Conservation (phyloP, 2,797 vertebrate species). For the Propithecus perrieri region DNA sequence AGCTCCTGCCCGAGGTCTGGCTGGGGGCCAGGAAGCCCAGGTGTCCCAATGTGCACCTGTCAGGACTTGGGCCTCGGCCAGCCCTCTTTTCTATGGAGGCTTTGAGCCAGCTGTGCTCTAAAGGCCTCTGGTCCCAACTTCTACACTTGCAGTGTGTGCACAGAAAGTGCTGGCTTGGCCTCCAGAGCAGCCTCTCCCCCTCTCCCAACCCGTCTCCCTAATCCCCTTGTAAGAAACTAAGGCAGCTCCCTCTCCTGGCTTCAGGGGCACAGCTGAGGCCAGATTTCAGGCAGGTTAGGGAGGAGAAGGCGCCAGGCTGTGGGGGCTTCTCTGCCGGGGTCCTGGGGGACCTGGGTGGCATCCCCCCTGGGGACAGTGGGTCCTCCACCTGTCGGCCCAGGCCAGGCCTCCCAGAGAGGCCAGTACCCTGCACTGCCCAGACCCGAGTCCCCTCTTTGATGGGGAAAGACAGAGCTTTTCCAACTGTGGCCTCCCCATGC, state of each 20-base stretch:
- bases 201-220: neutral
- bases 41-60: rapidly evolving
- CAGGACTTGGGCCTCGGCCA: neutral
- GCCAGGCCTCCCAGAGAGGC: neutral
- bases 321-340: neutral
- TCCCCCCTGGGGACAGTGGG: neutral
- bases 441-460: rapidly evolving
- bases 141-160: neutral
- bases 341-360: neutral
- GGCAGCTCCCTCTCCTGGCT: neutral
- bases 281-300: neutral
- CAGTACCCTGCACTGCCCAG: neutral
- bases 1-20: neutral
- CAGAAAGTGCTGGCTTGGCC: too few relatives aligned
- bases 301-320: neutral
- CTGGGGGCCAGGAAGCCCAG: neutral
- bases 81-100: neutral
- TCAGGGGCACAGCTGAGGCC: neutral
- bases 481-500: neutral
- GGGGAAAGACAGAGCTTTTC: too few relatives aligned
- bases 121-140: neutral
- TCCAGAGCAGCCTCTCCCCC: too few relatives aligned
- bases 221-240: neutral
- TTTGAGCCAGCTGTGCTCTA: neutral
- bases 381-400: neutral